Base-by-base conservation (phyloP, 2,797 vertebrate species). In the Spatula clypeata region DNA sequence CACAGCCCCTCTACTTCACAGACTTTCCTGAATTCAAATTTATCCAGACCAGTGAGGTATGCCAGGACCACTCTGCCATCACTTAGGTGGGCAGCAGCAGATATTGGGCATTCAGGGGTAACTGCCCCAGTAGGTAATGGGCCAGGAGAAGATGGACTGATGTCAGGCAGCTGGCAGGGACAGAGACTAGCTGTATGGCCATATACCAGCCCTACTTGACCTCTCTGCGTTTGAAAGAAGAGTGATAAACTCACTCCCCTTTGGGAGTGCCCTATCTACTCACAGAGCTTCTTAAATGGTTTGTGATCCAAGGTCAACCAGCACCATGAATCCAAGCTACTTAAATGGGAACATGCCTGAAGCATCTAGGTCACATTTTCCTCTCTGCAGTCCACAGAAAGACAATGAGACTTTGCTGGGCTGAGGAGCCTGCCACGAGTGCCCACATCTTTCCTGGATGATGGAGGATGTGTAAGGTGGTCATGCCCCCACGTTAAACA, bases 401-500 rank as follows among this genome's bases (percentile, higher is more conserved):
- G 11, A 32, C 4, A 61, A 29, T 0, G 9, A 60, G 15, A 67
- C 0, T 54, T 81, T 19, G 4, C n/a, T 38, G 26, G 29, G 49
- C 40, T 81, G 29, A 42, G 55, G n/a, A 73, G 27, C 27, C 38
- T 70, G 55, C 5, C 14, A 66, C 34, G 55, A 17, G 15, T 32
- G 55, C 16, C 42, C 16, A 13, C 3, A 8, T 11, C 5, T 64
- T 85, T 11, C 29, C 15, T 6, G 53, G 27, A 13, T 2, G 3
- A 64, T 11, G 6, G 4, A 62, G 14, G 11, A 11, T 4, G 1
- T 73, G 49, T 36, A 26, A 42, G n/a, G 29, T 19, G 20, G 13
- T 29, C 44, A 27, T 53, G 21, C 2, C 17, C 18, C 36, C 19
- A 0, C 0, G 1, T 3, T 49, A 72, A 84, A 72, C 26, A 65